phyloP scores from a whole-genome alignment of 2,797 vertebrate species.

The Holocentrus rufus region DNA sequence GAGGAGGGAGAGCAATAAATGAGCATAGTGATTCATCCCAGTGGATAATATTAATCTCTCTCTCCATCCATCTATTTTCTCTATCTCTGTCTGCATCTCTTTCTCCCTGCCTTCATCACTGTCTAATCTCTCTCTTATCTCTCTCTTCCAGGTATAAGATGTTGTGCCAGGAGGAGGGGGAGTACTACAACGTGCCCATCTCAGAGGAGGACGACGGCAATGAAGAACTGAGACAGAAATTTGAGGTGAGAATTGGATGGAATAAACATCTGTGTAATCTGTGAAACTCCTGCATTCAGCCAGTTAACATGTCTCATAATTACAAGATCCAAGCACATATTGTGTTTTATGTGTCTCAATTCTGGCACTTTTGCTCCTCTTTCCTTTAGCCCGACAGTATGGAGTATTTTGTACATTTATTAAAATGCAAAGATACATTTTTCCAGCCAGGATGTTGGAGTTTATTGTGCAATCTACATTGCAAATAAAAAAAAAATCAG shows the following conservation, averaged over 20 bases:
- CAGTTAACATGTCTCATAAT: neutral
- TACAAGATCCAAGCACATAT: neutral
- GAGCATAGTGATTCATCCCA: neutral
- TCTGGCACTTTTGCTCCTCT: neutral
- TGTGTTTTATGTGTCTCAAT: neutral
- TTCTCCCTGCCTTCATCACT: neutral
- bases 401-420: no score
- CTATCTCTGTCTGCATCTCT: neutral
- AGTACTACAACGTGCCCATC: conserved; percentile 98
- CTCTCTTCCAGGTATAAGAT: conserved; percentile 89
- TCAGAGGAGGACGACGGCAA: conserved; percentile 94
- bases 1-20: neutral
- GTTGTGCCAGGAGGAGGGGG: conserved; percentile 95
- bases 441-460: no score
- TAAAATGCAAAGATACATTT: no score
- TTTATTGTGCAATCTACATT: no score
- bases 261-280: neutral
- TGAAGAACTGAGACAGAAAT: conserved; percentile 92
- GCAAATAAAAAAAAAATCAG: no score
- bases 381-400: neutral
- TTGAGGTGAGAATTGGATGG: conserved; percentile 88
- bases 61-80: neutral
- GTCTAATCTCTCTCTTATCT: neutral
- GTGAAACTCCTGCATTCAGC: no score
- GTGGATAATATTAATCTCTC: neutral